Conservation (phyloP, 2,797 vertebrate species). For the Tenualosa thibaudeaui region DNA sequence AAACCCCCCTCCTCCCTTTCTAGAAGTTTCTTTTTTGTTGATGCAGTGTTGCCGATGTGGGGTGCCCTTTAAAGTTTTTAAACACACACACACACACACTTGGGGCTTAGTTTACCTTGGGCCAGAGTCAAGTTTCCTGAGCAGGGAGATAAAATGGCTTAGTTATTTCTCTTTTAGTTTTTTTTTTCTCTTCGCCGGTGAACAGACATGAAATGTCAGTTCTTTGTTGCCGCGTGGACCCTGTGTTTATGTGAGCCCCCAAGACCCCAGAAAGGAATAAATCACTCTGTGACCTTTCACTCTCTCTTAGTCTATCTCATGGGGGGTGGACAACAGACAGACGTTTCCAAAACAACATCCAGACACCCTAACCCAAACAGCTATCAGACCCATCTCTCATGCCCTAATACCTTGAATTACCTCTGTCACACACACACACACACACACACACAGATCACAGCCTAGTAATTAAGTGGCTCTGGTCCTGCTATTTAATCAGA, state of each 20-base stretch:
- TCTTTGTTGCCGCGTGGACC: background rate
- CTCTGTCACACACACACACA: constrained; percentile 2
- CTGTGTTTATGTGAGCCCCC: constrained; percentile 13
- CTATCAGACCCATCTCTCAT: background rate
- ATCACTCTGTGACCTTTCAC: background rate
- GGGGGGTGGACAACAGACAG: background rate
- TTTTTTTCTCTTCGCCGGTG: background rate
- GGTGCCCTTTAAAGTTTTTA: background rate
- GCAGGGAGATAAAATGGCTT: constrained; percentile 18
- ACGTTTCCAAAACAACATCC: constrained; percentile 17
- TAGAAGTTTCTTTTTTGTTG: constrained; percentile 21
- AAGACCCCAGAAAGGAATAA: background rate
- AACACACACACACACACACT: constrained; percentile 14
- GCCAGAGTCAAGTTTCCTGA: constrained; percentile 15
- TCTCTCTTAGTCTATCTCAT: background rate
- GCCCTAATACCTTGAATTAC: background rate
- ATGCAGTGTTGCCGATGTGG: background rate
- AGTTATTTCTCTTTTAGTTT: background rate
- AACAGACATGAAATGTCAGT: constrained; percentile 30
- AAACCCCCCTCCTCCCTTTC: background rate
- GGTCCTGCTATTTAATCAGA: background rate
- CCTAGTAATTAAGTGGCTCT: constrained; percentile 10
- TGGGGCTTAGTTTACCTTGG: constrained; percentile 21
- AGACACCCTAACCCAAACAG: background rate
- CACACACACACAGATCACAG: background rate